Percentiles rank a stretch among this genome's conserved stretches.
phyloP scores from a whole-genome alignment of 1,140 invertebrate species.

The Drosophila saltans region DNA sequence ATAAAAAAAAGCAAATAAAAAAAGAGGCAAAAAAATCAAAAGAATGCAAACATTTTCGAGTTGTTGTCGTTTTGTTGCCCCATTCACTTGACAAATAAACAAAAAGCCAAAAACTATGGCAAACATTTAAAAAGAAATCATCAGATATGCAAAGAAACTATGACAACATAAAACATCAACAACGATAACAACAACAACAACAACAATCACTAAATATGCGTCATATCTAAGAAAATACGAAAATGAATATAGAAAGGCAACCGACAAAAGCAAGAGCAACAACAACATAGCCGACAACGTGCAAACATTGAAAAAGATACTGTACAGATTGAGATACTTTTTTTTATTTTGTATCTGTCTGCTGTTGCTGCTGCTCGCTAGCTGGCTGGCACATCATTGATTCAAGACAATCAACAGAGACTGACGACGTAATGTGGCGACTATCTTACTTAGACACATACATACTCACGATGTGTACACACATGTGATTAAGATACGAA shows the following conservation, averaged over 20 bases:
- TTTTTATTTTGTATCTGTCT: not conserved
- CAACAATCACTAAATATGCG: conserved; percentile 31
- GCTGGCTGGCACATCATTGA: conserved; percentile 37
- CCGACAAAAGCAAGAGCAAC: conserved; percentile 8
- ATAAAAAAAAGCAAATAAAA: not conserved
- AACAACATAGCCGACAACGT: conserved; percentile 30
- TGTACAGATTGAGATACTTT: conserved; percentile 27
- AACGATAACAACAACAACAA: not conserved
- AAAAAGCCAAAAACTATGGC: conserved; percentile 38
- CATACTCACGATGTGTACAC: not conserved
- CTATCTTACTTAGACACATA: conserved; percentile 19
- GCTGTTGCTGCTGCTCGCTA: conserved; percentile 11
- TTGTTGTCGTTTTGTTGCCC: not conserved
- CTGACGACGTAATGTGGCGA: too few species aligned
- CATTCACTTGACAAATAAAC: conserved; percentile 39
- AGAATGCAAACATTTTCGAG: conserved; percentile 7
- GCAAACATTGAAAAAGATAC: conserved; percentile 38
- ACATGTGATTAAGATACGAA: conserved; percentile 1
- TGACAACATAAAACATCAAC: conserved; percentile 15
- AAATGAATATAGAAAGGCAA: conserved; percentile 24
- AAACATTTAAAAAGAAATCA: conserved; percentile 44
- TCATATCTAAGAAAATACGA: conserved; percentile 24
- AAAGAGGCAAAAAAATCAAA: not conserved
- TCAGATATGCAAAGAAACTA: conserved; percentile 38
- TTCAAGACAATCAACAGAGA: conserved; percentile 36